Base-by-base conservation (phyloP, 37 sponge, comb jelly and placozoan species). In the Petrosia ficiformis region DNA sequence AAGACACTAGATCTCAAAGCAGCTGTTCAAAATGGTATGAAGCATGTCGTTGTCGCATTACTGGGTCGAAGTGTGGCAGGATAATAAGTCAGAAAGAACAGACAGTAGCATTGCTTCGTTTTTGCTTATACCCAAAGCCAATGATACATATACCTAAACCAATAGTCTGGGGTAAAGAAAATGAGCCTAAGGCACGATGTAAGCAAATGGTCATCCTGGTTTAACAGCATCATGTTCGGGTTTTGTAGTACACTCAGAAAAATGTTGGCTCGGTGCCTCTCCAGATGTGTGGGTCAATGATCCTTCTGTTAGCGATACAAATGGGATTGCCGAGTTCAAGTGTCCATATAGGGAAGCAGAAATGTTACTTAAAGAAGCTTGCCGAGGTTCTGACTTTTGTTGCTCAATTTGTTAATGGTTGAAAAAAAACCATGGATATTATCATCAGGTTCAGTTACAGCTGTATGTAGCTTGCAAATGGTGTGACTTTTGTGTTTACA, bases 261-360 rank as follows among this genome's bases (percentile, higher is more conserved):
- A 78, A 21, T 57, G 75, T 8, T 85, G 73, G 78, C 68, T 85
- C 21, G 87, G 87, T 41, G 80, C 87, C 11, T 75, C 80, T 4
- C 87, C 87, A 21, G 80, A 86, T 80, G 80, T 70, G 25, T 34
- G 42, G 28, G 87, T 86, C 19, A 57, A 14, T 37, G 87, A 86
- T 63, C 11, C 37, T 25, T 8, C 63, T n/a, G 6, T 61, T 22
- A 26, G 5, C 6, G 5, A n/a, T 6, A 24, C 63, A 11, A n/a
- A 68, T n/a, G 80, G 76, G 19, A 43, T 86, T 16, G 41, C 67
- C 22, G 87, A 86, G 65, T 65, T 81, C 59, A 87, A 87, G 38
- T 81, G 77, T 44, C 88, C 82, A n/a, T 81, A 73, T 64, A 29
- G 42, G 3, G 65, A 77, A 44, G 29, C 39, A 59, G 67, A 77